Conservation (phyloP, 2,113 vertebrate genomes). For the Trachemys scripta region DNA sequence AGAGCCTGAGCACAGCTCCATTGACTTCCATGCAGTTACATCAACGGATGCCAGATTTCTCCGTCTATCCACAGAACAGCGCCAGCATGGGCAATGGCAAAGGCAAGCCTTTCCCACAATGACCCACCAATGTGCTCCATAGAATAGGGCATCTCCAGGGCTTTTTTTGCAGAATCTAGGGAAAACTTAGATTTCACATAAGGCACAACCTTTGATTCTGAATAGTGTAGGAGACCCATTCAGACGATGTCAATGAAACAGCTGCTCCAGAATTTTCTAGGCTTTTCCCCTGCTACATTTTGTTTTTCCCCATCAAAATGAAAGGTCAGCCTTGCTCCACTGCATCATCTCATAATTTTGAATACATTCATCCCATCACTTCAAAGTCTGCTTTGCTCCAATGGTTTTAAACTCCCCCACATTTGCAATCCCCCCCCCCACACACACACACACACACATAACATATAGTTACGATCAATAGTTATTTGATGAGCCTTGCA, state of each 20-base stretch:
- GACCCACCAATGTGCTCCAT: not conserved
- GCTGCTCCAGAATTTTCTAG: slow-evolving; percentile 8
- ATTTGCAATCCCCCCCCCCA: not conserved
- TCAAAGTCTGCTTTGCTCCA: not conserved
- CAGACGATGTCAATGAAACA: not conserved
- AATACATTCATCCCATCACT: not conserved
- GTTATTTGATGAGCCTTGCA: not conserved
- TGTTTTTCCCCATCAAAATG: not conserved
- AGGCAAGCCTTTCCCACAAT: not conserved
- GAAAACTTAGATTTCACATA: not conserved
- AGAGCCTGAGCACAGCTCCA: not conserved
- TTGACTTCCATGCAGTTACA: not conserved
- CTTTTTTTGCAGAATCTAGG: not conserved
- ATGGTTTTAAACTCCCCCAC: not conserved
- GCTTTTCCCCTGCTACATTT: not conserved
- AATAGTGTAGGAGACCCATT: too few species aligned
- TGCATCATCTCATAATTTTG: not conserved
- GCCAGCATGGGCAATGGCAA: not conserved
- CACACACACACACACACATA: too few species aligned
- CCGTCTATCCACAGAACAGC: not conserved
- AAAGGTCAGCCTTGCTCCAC: slow-evolving; percentile 1
- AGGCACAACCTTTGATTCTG: not conserved
- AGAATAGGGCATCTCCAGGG: not conserved
- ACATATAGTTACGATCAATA: not conserved
- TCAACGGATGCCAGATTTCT: accelerated